phyloP scores from a whole-genome alignment of 92 coral and sea anemone genomes.

The Virgularia gustaviana region DNA sequence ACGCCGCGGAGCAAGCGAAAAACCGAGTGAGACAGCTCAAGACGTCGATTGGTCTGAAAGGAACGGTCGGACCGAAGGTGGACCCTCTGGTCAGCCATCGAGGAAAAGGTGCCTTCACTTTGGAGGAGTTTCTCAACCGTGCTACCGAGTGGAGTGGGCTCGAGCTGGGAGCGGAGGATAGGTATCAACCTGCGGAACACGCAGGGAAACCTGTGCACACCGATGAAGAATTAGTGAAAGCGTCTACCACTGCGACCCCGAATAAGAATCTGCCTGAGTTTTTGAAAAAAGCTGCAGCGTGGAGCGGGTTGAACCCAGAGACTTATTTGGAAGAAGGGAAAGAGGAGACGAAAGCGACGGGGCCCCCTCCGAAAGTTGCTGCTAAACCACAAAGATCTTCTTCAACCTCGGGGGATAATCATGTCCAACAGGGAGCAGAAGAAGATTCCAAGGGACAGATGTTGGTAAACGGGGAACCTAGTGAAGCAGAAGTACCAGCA shows the following conservation, averaged over 20 bases:
- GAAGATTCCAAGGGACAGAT: not conserved
- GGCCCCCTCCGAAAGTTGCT: conserved; percentile 27
- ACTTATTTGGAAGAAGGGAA: conserved; percentile 15
- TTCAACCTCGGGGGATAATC: not conserved
- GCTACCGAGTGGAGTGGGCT: conserved; percentile 36
- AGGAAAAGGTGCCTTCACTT: conserved; percentile 80
- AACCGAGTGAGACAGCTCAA: conserved; percentile 85
- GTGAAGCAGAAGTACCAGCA: no score
- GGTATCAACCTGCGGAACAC: not conserved
- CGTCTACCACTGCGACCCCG: conserved; percentile 14
- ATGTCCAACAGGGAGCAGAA: not conserved
- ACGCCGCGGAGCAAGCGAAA: conserved; percentile 89
- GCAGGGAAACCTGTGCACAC: not conserved
- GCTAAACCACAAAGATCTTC: conserved; percentile 25
- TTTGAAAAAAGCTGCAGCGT: conserved; percentile 27
- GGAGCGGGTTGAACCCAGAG: conserved; percentile 38
- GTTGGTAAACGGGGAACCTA: not conserved
- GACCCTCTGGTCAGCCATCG: conserved; percentile 73
- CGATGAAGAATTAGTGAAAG: conserved; percentile 24
- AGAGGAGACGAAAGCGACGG: not conserved
- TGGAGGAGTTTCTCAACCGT: conserved; percentile 35
- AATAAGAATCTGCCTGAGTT: conserved; percentile 32
- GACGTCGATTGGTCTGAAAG: conserved; percentile 81
- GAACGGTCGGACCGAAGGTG: conserved; percentile 73
- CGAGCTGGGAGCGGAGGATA: conserved; percentile 5